Percentiles rank a stretch among this genome's conserved stretches.
Evolutionary conservation across 2,797 vertebrate species (phyloP).

Genomic region (Eutrigla gurnardus): DNA sequence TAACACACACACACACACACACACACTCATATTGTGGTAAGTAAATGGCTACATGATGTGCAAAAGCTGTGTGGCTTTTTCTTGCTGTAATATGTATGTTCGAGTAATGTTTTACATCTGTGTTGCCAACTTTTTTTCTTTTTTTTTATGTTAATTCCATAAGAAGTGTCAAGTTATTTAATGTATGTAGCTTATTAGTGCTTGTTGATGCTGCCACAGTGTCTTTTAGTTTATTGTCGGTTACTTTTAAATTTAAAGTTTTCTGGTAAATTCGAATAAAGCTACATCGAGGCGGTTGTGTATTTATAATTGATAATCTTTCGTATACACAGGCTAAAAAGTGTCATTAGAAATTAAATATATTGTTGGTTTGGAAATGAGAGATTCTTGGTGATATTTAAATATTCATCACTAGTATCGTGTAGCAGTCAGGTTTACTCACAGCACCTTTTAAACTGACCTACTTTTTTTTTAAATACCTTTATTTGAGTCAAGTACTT

Average conservation of each 20-base stretch:
- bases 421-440: not conserved
- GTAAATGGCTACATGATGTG: not conserved
- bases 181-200: conserved; percentile 1
- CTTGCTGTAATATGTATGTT: not conserved
- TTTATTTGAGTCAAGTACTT: not conserved
- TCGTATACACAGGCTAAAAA: not conserved
- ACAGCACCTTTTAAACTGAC: not conserved
- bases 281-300: not conserved
- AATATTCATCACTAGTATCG: not conserved
- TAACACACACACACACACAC: too few species aligned
- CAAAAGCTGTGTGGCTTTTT: not conserved
- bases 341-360: not conserved
- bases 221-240: not conserved
- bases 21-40: not conserved
- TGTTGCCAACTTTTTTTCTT: not conserved
- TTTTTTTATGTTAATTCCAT: not conserved
- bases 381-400: not conserved
- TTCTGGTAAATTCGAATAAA: not conserved
- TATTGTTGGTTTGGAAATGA: not conserved
- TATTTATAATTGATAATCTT: conserved; percentile 2
- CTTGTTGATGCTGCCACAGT: not conserved
- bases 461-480: not conserved
- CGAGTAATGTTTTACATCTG: not conserved
- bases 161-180: not conserved
- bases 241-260: not conserved